Base-by-base conservation (phyloP, 2,888 invertebrate species). In the Epistrophe eligans region DNA sequence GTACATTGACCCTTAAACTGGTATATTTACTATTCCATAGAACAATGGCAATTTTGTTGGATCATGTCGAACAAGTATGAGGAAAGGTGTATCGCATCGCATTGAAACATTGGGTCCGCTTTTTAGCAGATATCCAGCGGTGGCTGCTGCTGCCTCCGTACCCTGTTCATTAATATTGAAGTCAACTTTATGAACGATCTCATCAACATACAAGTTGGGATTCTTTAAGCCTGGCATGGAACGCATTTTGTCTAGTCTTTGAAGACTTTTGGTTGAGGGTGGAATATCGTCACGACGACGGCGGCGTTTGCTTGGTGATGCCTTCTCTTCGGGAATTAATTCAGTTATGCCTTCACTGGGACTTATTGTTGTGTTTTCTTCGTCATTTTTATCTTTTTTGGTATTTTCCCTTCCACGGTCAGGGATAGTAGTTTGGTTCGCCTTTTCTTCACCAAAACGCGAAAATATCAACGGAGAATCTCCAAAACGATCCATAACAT, bases 1-100 rank as follows among this genome's bases (percentile, higher is more conserved):
- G n/a, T n/a, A 17, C 9, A 3, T 9, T 7, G 6, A 19, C 1
- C 6, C 5, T 40, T 40, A 40, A 24, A 1, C 55, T 7, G 87
- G 83, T 15, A 87, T 87, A 32, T 94, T 94, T 5, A 96, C 94
- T 11, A 94, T 93, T 1, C 95, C 96, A 94, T 95, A 96, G 91
- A 96, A 96, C 72, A 95, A 91, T 15, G 95, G 93, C 5, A 95
- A 90, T 88, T 94, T 94, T 7, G 95, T 94, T 4, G 94, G 91
- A 89, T 95, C 94, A 89, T 96, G 95, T 85, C 95, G 94, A 83
- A 96, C 95, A 89, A 96, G 94, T 89, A 96, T 94, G 43, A 96
- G 90, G 90, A 96, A 96, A 0, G 96, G 96, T 64, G 95, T 93
- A 89, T 96, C 95, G 4, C 94, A 95, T 57, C 94, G 92, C 84